Conservation (phyloP, 2,113 vertebrate species). For the Siphamia tubifer region DNA sequence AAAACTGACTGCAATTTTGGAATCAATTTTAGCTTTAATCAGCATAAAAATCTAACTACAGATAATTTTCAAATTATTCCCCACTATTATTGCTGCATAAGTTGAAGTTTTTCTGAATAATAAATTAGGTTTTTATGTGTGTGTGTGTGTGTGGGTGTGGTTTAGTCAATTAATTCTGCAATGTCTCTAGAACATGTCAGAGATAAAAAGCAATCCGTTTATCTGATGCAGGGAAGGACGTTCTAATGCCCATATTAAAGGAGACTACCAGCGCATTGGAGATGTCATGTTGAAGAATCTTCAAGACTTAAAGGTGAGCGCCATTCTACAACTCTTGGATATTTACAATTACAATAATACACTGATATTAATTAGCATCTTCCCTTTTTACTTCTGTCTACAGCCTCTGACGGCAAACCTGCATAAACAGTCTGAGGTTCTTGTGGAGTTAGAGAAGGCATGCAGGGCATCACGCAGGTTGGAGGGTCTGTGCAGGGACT, state of each 20-base stretch:
- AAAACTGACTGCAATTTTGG: too few species aligned
- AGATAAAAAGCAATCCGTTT: not conserved
- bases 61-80: too few species aligned
- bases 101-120: not conserved
- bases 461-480: conserved; percentile 85
- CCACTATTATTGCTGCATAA: not conserved
- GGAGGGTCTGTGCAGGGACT: conserved; percentile 90
- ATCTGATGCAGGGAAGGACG: conserved; percentile 88
- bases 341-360: not conserved
- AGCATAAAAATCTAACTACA: too few species aligned
- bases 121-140: not conserved
- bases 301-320: conserved; percentile 89
- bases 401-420: conserved; percentile 89
- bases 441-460: conserved; percentile 87
- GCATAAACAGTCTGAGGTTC: conserved; percentile 88
- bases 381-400: not conserved
- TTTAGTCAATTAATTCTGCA: not conserved
- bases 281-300: conserved; percentile 95
- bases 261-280: conserved; percentile 94
- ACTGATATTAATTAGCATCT: not conserved
- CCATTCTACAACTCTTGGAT: not conserved
- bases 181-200: not conserved
- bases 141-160: too few species aligned
- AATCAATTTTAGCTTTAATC: too few species aligned
- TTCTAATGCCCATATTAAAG: conserved; percentile 93